A percentile compares a stretch with the other conserved stretches of the same genome.
phyloP scores from a whole-genome alignment of 2,113 vertebrate species.

The Campylorhamphus procurvoides region DNA sequence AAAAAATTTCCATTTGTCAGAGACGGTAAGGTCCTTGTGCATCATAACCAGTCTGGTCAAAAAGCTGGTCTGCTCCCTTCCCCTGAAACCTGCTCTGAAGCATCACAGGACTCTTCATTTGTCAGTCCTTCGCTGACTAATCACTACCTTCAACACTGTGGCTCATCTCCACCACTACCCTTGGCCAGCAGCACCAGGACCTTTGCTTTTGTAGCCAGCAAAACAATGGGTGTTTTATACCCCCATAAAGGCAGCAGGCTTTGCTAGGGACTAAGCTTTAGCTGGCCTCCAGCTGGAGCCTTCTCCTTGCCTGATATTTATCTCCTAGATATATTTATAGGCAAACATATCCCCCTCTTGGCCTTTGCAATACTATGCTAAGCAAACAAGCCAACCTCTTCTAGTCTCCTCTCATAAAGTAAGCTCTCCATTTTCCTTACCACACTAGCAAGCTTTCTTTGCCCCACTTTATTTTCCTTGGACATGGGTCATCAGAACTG shows the following conservation, averaged over 20 bases:
- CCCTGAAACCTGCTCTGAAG: neutral
- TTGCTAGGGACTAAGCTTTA: neutral
- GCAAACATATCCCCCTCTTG: neutral
- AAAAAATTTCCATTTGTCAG: neutral
- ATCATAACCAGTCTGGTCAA: neutral
- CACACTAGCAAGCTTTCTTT: neutral
- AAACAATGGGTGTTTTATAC: neutral
- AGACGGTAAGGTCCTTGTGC: neutral
- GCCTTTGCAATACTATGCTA: neutral
- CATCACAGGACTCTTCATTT: neutral
- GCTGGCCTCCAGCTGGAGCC: neutral
- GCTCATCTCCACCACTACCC: neutral
- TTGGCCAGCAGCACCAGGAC: neutral
- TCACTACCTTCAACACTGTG: neutral
- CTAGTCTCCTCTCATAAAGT: neutral
- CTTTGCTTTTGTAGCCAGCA: neutral
- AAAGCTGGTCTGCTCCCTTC: neutral
- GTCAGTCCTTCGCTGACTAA: neutral
- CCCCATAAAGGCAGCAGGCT: neutral
- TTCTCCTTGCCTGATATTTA: neutral
- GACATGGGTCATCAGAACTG: neutral
- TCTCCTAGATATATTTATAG: neutral
- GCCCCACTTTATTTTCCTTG: neutral
- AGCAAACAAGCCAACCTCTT: slow-evolving; percentile 5
- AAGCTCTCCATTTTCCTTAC: neutral